Conservation (phyloP, 2,113 vertebrate genomes). For the Thinocorus orbignyianus region DNA sequence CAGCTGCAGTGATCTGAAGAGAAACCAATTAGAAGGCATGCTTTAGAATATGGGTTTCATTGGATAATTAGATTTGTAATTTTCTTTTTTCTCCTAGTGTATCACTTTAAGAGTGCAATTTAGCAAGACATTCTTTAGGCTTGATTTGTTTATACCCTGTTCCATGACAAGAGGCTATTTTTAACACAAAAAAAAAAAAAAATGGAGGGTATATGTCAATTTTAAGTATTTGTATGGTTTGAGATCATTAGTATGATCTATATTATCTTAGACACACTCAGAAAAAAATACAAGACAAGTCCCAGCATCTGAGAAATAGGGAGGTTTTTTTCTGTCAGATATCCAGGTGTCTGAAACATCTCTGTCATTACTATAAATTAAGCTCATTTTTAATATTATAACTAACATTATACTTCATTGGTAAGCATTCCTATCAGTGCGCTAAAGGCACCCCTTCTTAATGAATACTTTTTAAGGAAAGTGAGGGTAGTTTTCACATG, state of each 20-base stretch:
- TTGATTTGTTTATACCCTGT: background rate
- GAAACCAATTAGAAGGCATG: background rate
- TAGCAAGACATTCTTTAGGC: background rate
- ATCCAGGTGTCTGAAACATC: background rate
- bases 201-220: background rate
- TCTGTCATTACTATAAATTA: background rate
- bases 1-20: background rate
- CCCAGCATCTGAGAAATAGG: background rate
- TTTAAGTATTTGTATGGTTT: background rate
- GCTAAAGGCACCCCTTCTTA: background rate
- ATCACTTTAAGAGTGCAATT: background rate
- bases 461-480: background rate
- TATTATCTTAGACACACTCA: background rate
- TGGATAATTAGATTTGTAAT: background rate
- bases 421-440: background rate
- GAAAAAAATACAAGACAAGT: background rate
- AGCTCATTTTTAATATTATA: background rate
- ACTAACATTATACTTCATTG: background rate
- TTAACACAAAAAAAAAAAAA: background rate
- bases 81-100: background rate
- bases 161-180: background rate
- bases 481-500: background rate
- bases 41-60: background rate
- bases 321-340: background rate
- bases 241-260: background rate